These are phyloP conservation scores for Drosophila formosana DNA, from an alignment of 2,888 invertebrate genomes.

Conservation along the genomic window DNA sequence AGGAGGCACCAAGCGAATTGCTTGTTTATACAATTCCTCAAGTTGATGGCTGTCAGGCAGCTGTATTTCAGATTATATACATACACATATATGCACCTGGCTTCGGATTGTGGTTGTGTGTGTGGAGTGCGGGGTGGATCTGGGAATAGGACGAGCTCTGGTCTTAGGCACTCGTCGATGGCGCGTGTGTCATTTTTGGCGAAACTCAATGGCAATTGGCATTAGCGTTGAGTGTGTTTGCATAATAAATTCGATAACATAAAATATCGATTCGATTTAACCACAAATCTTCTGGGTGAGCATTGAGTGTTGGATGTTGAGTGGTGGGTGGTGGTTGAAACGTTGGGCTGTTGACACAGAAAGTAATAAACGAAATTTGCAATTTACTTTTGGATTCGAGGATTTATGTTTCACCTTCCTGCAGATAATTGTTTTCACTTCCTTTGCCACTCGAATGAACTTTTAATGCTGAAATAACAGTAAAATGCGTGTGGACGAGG, in stretches of 20 bases:
- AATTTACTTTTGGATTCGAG: conserved; percentile 79
- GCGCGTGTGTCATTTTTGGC: conserved; percentile 44
- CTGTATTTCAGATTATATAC: conserved; percentile 12
- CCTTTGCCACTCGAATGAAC: conserved; percentile 75
- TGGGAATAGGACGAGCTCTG: conserved; percentile 3
- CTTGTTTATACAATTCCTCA: conserved; percentile 58
- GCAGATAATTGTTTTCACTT: conserved; percentile 83
- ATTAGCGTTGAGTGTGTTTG: conserved; percentile 74
- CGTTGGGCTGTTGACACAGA: conserved; percentile 54
- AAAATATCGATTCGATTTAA: conserved; percentile 83
- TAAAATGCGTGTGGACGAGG: conserved; percentile 58
- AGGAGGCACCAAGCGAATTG: conserved; percentile 20
- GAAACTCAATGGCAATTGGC: conserved; percentile 67
- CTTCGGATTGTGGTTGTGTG: not conserved
- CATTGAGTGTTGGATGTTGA: conserved; percentile 1
- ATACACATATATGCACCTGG: conserved; percentile 39
- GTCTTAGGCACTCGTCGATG: conserved; percentile 10
- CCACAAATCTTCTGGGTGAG: conserved; percentile 61
- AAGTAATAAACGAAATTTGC: conserved; percentile 80
- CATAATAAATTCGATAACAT: conserved; percentile 81
- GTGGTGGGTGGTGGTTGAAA: conserved; percentile 7
- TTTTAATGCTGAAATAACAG: conserved; percentile 81
- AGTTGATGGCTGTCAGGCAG: conserved; percentile 54
- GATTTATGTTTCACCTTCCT: conserved; percentile 83
- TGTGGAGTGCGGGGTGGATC: not conserved